Conservation (phyloP, 1,140 invertebrate genomes). For the Solenopsis fugax region DNA sequence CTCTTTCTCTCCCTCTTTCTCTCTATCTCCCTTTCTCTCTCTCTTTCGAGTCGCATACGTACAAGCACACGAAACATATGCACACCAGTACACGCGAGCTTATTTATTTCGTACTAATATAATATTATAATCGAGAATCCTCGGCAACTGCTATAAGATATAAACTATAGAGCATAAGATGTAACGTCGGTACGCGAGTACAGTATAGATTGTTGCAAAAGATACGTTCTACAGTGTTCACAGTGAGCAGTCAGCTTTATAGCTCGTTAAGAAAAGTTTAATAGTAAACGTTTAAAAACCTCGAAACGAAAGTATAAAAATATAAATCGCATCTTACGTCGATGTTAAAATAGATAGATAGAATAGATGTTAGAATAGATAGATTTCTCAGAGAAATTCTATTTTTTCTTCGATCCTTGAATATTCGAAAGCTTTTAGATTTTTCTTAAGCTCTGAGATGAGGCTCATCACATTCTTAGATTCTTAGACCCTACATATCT, state of each 20-base stretch:
- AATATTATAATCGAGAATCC: slow-evolving; percentile 67
- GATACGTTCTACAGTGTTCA: not conserved
- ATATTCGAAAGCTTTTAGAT: not conserved
- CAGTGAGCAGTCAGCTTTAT: not conserved
- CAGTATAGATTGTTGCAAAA: slow-evolving; percentile 36
- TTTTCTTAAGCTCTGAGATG: not conserved
- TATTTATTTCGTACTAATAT: slow-evolving; percentile 59
- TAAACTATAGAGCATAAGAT: slow-evolving; percentile 80
- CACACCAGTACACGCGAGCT: slow-evolving; percentile 53
- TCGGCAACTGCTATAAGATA: slow-evolving; percentile 77
- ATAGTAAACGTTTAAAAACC: not conserved
- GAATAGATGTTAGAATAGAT: not conserved
- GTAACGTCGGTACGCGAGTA: slow-evolving; percentile 47
- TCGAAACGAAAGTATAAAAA: not conserved
- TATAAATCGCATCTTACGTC: not conserved
- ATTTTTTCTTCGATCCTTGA: not conserved
- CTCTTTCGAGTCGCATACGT: slow-evolving; percentile 41
- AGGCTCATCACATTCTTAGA: not conserved
- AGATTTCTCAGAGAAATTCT: not conserved
- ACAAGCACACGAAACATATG: slow-evolving; percentile 48
- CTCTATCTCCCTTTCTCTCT: not conserved
- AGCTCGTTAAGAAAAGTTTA: not conserved
- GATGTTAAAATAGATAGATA: not conserved
- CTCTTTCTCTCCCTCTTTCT: slow-evolving; percentile 31
- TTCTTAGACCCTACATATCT: not conserved